Evolutionary conservation across 92 coral and sea anemone genomes (phyloP).

Genomic region (Parazoanthus swiftii): DNA sequence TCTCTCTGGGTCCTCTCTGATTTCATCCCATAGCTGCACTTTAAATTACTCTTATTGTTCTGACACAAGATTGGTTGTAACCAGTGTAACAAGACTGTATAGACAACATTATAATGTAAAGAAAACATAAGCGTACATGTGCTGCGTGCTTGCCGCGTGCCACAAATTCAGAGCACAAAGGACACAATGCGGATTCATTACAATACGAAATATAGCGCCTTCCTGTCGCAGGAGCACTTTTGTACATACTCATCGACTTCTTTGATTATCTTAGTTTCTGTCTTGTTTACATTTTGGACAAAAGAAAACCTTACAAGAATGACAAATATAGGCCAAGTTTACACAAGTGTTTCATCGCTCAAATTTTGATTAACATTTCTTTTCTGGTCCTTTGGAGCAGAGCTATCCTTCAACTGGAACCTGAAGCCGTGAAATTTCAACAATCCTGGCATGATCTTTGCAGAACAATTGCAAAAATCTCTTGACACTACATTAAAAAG

Average conservation of each 20-base stretch:
- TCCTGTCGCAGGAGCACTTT: slow-evolving; percentile 41
- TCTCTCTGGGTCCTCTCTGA: neutral
- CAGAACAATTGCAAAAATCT: neutral
- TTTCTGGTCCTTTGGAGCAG: neutral
- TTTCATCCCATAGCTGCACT: neutral
- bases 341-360: slow-evolving; percentile 35
- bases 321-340: slow-evolving; percentile 31
- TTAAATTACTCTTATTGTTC: neutral
- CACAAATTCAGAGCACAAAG: slow-evolving; percentile 5
- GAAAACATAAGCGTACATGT: slow-evolving; percentile 8
- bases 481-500: neutral
- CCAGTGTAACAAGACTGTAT: neutral
- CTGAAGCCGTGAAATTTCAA: neutral
- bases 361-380: slow-evolving; percentile 29
- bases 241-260: slow-evolving; percentile 42
- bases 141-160: slow-evolving; percentile 29
- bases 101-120: neutral
- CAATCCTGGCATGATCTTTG: neutral
- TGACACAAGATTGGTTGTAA: slow-evolving; percentile 13
- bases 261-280: slow-evolving; percentile 33
- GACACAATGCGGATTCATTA: slow-evolving; percentile 31
- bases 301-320: slow-evolving; percentile 27
- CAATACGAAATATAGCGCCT: slow-evolving; percentile 36
- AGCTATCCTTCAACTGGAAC: neutral
- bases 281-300: slow-evolving; percentile 37